A percentile compares a stretch with the other conserved stretches of the same genome.
phyloP scores from a whole-genome alignment of 1,140 invertebrate species.

The Nomia melanderi region DNA sequence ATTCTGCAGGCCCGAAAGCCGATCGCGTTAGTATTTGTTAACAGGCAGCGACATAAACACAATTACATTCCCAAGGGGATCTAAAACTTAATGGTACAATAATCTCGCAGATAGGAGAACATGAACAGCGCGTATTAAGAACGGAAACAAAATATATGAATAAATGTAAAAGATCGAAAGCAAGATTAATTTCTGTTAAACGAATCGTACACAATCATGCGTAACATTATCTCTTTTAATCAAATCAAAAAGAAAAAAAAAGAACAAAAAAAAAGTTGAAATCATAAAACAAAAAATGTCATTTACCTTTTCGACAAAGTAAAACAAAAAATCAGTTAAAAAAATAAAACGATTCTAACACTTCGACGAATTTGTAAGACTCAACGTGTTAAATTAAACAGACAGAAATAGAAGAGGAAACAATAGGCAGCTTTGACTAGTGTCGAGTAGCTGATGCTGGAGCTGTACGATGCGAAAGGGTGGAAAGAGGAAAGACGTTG shows the following conservation, averaged over 20 bases:
- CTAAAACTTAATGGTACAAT: background rate
- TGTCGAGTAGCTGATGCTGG: constrained; percentile 52
- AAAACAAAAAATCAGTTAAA: too few relatives aligned
- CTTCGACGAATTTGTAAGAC: too few relatives aligned
- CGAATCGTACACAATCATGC: background rate
- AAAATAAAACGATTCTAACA: too few relatives aligned
- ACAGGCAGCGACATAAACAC: background rate
- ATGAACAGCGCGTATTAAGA: background rate
- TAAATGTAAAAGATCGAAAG: too few relatives aligned
- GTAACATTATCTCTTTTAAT: background rate
- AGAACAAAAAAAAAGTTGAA: too few relatives aligned
- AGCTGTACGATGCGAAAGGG: constrained; percentile 62
- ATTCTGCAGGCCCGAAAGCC: background rate
- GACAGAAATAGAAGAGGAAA: background rate
- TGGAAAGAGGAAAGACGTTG: constrained; percentile 69
- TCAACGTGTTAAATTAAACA: constrained; percentile 3
- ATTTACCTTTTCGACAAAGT: too few relatives aligned
- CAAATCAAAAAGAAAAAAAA: too few relatives aligned
- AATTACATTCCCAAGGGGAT: background rate
- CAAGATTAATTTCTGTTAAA: background rate
- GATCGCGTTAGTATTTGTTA: constrained; percentile 16
- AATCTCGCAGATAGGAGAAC: background rate
- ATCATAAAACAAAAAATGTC: too few relatives aligned
- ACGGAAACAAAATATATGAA: background rate
- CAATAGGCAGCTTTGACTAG: constrained; percentile 28